Conservation (phyloP, 2,888 invertebrate species). For the Orthonevra nobilis region DNA sequence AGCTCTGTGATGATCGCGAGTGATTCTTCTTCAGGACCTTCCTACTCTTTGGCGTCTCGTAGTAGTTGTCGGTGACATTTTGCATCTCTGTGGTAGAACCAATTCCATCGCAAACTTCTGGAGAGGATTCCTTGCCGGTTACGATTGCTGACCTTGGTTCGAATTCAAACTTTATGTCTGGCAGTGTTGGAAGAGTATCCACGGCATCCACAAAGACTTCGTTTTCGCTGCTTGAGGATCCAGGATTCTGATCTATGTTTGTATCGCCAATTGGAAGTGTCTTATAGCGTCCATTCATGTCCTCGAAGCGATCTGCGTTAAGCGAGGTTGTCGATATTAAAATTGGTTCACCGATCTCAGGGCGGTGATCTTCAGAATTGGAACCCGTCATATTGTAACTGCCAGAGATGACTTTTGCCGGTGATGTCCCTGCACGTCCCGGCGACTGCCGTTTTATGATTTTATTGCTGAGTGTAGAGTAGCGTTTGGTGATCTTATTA, state of each 20-base stretch:
- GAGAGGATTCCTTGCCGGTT: conserved; percentile 53
- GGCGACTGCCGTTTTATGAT: conserved; percentile 76
- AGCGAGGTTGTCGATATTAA: conserved; percentile 79
- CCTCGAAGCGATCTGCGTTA: conserved; percentile 77
- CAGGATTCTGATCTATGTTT: too few relatives aligned
- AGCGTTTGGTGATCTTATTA: conserved; percentile 78
- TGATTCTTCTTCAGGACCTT: conserved; percentile 73
- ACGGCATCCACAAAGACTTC: conserved; percentile 78
- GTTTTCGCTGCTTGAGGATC: conserved; percentile 76
- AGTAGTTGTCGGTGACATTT: conserved; percentile 70
- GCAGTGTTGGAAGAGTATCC: conserved; percentile 73
- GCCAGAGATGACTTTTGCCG: conserved; percentile 76
- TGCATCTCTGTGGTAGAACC: conserved; percentile 14
- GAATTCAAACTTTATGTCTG: conserved; percentile 70
- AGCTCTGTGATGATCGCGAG: conserved; percentile 78
- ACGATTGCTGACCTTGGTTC: conserved; percentile 55
- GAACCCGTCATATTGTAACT: conserved; percentile 80
- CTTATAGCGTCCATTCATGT: conserved; percentile 54
- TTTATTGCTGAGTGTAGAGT: conserved; percentile 78
- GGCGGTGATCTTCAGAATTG: conserved; percentile 78
- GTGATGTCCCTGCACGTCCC: conserved; percentile 74
- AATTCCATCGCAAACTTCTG: conserved; percentile 33
- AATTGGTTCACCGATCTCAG: conserved; percentile 79
- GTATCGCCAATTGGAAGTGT: conserved; percentile 38
- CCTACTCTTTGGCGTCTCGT: conserved; percentile 70